Base-by-base conservation (phyloP, 2,113 vertebrate species). In the Grus americana region DNA sequence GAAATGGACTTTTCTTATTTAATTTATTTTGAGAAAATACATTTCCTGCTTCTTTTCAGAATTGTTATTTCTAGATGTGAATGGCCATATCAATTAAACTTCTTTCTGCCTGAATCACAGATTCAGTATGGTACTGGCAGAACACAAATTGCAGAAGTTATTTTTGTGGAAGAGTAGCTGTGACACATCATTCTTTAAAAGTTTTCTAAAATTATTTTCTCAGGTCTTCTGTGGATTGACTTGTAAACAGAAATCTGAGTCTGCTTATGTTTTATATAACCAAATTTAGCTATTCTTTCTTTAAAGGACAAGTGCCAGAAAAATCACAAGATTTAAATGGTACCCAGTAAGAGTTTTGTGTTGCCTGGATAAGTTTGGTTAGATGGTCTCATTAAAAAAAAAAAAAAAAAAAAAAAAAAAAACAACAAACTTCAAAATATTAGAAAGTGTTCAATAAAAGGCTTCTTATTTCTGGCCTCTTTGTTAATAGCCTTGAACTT, bases 401-500 rank as follows among this genome's bases (percentile, higher is more conserved):
- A 36, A 38, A 9, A 38, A 38, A 9, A 9, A 38, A 38, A 38
- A 38, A 38, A 38, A 38, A 9, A 38, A 38, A 38, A 38, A 38
- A 38, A 9, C 9, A 38, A 38, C 38, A 38, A 24, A 36, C 1
- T 49, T 68, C 18, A 72, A 55, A 59, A 21, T 81, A 59, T 29
- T 86, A 52, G 59, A 54, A 75, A 27, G n/a, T 66, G 26, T 80
- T 84, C 79, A 24, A 22, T 73, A 29, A 40, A 80, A 87, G 44
- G 5, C 11, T 73, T 58, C 65, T 79, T 88, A 42, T 79, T 91
- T 96, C 30, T 84, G 55, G 17, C 27, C 8, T 52, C 52, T 54
- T 90, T 85, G 26, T 95, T 82, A 94, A 91, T 81, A 59, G 23
- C 36, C 72, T 40, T 92, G 81, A 97, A 74, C 30, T 96, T 79